A percentile compares a stretch with the other conserved stretches of the same genome.
These are phyloP conservation scores for Coluber constrictor DNA, from an alignment of 2,797 vertebrate species.

Conservation along the genomic window DNA sequence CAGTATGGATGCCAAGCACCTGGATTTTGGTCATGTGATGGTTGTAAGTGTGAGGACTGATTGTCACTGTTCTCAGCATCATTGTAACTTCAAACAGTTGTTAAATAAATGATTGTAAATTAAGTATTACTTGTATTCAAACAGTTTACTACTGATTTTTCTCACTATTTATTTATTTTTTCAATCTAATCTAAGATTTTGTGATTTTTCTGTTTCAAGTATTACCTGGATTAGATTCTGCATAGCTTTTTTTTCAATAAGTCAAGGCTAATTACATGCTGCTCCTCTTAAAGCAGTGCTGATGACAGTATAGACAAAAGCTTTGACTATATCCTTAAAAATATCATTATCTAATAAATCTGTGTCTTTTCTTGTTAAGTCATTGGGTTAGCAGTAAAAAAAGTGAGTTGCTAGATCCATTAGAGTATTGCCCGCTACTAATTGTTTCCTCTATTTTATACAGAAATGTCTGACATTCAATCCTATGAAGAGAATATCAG, in stretches of 20 bases:
- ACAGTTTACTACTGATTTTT: not conserved
- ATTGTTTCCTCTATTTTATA: constrained; percentile 46
- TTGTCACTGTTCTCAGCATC: not conserved
- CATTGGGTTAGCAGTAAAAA: not conserved
- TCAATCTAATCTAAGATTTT: not conserved
- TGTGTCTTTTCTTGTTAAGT: not conserved
- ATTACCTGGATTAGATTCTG: not conserved
- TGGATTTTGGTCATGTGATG: not conserved
- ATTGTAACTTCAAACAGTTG: not conserved
- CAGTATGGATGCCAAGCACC: too few relatives aligned
- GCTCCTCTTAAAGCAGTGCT: not conserved
- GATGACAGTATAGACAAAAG: constrained; percentile 7
- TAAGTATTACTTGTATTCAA: not conserved
- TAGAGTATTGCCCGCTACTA: not conserved
- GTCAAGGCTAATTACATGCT: not conserved
- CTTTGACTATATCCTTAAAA: not conserved
- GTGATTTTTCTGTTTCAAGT: not conserved
- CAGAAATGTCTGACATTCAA: constrained; percentile 97
- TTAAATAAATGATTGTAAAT: not conserved
- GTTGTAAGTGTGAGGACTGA: not conserved
- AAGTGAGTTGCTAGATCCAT: not conserved
- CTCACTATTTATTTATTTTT: not conserved
- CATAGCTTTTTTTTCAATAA: not conserved
- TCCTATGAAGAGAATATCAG: constrained; percentile 93
- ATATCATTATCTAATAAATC: not conserved